phyloP scores from a whole-genome alignment of 2,113 vertebrate genomes.

The Equus przewalskii region DNA sequence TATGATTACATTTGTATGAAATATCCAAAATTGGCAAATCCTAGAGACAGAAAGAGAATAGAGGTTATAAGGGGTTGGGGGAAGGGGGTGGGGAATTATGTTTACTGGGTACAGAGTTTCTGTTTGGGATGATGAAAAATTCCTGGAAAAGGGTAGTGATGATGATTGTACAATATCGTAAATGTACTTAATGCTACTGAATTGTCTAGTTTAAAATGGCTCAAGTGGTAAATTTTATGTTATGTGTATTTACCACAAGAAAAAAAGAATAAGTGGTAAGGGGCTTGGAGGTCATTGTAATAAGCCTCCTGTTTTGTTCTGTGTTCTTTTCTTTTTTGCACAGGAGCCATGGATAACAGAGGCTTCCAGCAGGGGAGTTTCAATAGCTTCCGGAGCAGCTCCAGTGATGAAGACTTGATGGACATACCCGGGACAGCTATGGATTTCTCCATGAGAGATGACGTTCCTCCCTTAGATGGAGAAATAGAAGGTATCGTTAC shows the following conservation, averaged over 20 bases:
- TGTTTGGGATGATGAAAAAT: conserved; percentile 24
- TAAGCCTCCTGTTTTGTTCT: not conserved
- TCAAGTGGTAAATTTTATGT: conserved; percentile 21
- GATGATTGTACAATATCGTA: not conserved
- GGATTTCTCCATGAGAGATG: conserved; percentile 92
- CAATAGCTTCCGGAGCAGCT: conserved; percentile 89
- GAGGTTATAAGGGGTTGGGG: not conserved
- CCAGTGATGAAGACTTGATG: conserved; percentile 96
- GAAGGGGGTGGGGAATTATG: not conserved
- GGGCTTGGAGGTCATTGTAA: not conserved
- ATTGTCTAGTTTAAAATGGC: conserved; percentile 46
- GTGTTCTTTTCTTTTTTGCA: conserved; percentile 39
- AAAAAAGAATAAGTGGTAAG: not conserved
- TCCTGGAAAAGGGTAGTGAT: conserved; percentile 33
- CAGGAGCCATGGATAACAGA: conserved; percentile 90
- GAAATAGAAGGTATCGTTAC: conserved; percentile 90
- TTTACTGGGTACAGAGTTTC: conserved; percentile 50
- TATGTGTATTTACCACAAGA: not conserved
- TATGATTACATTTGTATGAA: conserved; percentile 41
- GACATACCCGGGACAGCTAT: conserved; percentile 93
- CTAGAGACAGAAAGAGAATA: not conserved
- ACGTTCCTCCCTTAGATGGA: conserved; percentile 92
- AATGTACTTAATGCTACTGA: conserved; percentile 7
- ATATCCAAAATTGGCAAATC: conserved; percentile 2
- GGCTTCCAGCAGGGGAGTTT: conserved; percentile 89